These are phyloP conservation scores for Denticeps clupeoides DNA, from an alignment of 2,797 vertebrate genomes.

Conservation along the genomic window DNA sequence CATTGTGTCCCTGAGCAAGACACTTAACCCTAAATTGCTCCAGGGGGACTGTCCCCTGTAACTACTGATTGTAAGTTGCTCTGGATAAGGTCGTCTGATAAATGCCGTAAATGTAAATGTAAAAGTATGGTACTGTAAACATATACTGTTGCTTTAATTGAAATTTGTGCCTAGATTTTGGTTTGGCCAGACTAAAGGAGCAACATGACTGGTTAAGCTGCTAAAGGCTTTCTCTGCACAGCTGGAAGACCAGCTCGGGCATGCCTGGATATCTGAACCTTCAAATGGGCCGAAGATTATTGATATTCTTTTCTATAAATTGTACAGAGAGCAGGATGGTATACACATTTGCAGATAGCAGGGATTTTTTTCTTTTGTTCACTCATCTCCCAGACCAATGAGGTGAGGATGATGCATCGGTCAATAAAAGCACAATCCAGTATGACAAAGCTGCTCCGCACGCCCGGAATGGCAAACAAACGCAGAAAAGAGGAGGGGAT, in stretches of 20 bases:
- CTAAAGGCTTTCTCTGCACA: not conserved
- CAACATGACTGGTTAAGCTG: constrained; percentile 1
- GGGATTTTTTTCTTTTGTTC: not conserved
- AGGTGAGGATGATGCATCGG: constrained; percentile 6
- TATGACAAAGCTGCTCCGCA: not conserved
- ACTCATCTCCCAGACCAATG: not conserved
- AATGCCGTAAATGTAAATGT: no score
- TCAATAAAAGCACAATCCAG: not conserved
- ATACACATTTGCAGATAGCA: not conserved
- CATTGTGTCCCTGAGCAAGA: no score
- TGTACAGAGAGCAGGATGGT: not conserved
- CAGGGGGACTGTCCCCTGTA: no score
- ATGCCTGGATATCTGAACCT: constrained; percentile 4
- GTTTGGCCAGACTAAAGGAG: no score
- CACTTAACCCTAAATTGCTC: no score
- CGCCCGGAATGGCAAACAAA: not conserved
- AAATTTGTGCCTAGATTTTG: no score
- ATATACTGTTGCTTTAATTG: no score
- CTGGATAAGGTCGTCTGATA: no score
- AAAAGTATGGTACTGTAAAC: no score
- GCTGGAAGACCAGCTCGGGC: not conserved
- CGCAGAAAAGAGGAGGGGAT: not conserved
- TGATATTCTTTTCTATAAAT: not conserved
- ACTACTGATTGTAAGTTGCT: no score
- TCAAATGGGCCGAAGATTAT: not conserved